phyloP scores from a whole-genome alignment of 2,888 invertebrate species.

The Zygaena filipendulae region DNA sequence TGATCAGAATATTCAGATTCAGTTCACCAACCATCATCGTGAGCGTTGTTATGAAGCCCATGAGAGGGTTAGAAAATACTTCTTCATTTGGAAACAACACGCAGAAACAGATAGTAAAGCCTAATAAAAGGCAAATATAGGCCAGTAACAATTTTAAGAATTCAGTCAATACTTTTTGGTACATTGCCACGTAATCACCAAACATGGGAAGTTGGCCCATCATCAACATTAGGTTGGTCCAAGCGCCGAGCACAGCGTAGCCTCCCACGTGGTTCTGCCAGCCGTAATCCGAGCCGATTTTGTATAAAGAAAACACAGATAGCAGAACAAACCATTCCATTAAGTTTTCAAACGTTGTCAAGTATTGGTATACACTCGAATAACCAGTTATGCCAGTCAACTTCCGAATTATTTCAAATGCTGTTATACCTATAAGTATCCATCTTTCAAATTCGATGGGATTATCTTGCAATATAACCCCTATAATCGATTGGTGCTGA shows the following conservation, averaged over 20 bases:
- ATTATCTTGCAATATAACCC: conserved; percentile 76
- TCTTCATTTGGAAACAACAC: conserved; percentile 87
- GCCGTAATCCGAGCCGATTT: conserved; percentile 79
- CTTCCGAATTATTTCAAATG: conserved; percentile 82
- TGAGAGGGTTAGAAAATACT: conserved; percentile 84
- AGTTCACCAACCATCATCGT: conserved; percentile 92
- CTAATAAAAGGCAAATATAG: conserved; percentile 84
- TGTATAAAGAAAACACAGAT: conserved; percentile 84
- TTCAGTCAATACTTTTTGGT: conserved; percentile 85
- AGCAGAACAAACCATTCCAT: conserved; percentile 89
- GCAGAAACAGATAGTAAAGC: conserved; percentile 88
- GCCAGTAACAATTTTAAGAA: conserved; percentile 85
- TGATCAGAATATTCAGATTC: conserved; percentile 78
- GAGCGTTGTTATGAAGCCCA: conserved; percentile 83
- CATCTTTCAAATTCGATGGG: conserved; percentile 86
- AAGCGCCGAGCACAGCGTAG: conserved; percentile 84
- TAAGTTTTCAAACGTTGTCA: conserved; percentile 84
- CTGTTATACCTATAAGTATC: conserved; percentile 79
- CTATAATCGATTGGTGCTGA: conserved; percentile 77
- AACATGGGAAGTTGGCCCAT: conserved; percentile 89
- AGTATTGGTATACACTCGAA: conserved; percentile 80
- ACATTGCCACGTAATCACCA: conserved; percentile 92
- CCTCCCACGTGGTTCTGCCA: conserved; percentile 92
- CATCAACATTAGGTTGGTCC: conserved; percentile 91
- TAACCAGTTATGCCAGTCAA: conserved; percentile 84